Evolutionary conservation across 2,888 invertebrate genomes (phyloP), one percentile per base, ranked within the genome.

Genomic region (Lasius platythorax): DNA sequence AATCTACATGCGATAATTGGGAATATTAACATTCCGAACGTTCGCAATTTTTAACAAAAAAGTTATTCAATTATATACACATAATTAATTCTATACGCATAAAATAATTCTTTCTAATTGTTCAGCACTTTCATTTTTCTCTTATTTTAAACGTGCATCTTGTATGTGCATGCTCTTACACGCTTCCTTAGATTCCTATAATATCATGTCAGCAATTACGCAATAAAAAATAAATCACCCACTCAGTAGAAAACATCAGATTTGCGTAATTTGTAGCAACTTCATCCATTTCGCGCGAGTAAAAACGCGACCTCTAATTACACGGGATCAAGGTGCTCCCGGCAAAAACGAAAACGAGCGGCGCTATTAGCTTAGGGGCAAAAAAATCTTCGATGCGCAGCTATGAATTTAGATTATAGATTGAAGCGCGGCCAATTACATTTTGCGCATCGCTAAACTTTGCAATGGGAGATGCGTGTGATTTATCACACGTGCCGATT

Each of bases 401-500:
- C 33, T 66, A 74, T 53, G 84, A 87, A 87, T 89, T 89, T 89
- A 89, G 88, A 89, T 89, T n/a, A 87, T 84, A 89, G 87, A 89
- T 89, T 85, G 86, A 85, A 87, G 83, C 82, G 83, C 82, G 70
- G 63, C 87, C 88, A 89, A 89, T 89, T 89, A 88, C 63, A 85
- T 79, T 84, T 82, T 82, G 82, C 78, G 68, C 85, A 63, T 76
- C 53, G 73, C 75, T 85, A 88, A 89, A 87, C 86, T 85, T 85
- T 82, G 76, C 84, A 82, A 61, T 84, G 68, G 88, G 73, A 87
- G 83, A 53, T 53, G 33, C 67, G 73, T 86, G 88, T 92, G 91
- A 91, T 92, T 91, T 92, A 92, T 92, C 91, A 83, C 84, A 81
- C 75, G 83, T 85, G 83, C 87, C 82, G 86, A 73, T 82, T 85